Conservation (phyloP, 2,113 vertebrate species). For the Phodopus roborovskii region DNA sequence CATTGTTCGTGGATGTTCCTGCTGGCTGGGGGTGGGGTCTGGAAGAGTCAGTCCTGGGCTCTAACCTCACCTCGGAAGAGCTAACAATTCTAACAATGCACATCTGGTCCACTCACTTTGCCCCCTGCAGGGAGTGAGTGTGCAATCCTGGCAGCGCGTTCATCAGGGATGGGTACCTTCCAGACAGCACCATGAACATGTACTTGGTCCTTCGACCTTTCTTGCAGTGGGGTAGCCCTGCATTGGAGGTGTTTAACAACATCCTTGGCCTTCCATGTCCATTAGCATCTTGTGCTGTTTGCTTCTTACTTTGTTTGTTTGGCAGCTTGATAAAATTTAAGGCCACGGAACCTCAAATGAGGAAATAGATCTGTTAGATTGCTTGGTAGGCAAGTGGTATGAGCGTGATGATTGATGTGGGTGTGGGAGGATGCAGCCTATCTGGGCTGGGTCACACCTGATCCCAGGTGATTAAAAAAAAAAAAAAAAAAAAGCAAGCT, state of each 20-base stretch:
- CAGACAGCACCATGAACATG: rapidly evolving
- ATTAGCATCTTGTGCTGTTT: background rate
- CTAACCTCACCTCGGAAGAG: background rate
- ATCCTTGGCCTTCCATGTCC: background rate
- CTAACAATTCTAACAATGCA: background rate
- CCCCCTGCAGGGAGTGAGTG: background rate
- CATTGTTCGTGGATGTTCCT: rapidly evolving
- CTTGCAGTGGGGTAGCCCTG: background rate
- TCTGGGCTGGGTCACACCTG: background rate
- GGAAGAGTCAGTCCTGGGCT: background rate
- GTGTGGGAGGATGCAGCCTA: background rate
- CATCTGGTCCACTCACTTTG: rapidly evolving
- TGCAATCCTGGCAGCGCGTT: rapidly evolving
- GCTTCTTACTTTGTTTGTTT: background rate
- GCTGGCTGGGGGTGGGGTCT: background rate
- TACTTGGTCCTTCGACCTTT: rapidly evolving
- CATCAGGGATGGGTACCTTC: too few relatives aligned
- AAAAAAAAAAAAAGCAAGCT: background rate
- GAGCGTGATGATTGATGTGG: background rate
- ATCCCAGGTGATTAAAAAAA: background rate
- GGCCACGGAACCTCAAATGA: background rate
- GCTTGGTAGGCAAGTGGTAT: too few relatives aligned
- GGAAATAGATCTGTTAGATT: too few relatives aligned
- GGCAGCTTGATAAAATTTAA: background rate
- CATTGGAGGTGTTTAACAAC: rapidly evolving